Conservation (phyloP, 2,113 vertebrate species). For the Syngnathus floridae region DNA sequence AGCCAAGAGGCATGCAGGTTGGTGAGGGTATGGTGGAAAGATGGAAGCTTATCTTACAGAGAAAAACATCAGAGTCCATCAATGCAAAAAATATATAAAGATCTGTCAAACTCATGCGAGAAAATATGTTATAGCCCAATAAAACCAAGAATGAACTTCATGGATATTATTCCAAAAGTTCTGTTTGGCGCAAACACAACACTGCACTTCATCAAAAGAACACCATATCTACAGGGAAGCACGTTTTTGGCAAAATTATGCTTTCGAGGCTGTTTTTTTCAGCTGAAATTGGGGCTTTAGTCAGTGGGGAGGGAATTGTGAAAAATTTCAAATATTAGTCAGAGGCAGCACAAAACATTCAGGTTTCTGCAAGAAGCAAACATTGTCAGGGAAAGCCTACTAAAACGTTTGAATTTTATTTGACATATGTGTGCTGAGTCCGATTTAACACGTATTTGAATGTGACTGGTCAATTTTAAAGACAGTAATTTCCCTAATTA, state of each 20-base stretch:
- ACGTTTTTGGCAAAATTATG: background rate
- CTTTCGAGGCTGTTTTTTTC: background rate
- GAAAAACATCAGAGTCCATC: background rate
- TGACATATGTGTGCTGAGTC: background rate
- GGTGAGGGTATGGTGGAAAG: conserved; percentile 5
- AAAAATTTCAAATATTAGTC: background rate
- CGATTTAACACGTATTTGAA: background rate
- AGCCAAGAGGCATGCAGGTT: conserved; percentile 1
- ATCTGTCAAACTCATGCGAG: background rate
- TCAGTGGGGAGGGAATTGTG: background rate
- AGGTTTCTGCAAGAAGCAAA: background rate
- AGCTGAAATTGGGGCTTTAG: no score
- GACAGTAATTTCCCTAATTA: background rate
- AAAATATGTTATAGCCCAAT: background rate
- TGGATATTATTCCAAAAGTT: background rate
- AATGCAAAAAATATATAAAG: no score
- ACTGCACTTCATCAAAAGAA: background rate
- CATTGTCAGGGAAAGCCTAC: background rate
- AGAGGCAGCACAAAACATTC: background rate
- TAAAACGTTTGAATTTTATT: background rate
- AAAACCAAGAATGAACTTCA: background rate
- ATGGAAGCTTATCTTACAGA: background rate
- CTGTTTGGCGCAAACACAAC: background rate
- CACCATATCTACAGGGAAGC: background rate
- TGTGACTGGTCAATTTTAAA: background rate